These are phyloP conservation scores for Alosa alosa DNA, from an alignment of 2,113 vertebrate genomes.

Conservation along the genomic window DNA sequence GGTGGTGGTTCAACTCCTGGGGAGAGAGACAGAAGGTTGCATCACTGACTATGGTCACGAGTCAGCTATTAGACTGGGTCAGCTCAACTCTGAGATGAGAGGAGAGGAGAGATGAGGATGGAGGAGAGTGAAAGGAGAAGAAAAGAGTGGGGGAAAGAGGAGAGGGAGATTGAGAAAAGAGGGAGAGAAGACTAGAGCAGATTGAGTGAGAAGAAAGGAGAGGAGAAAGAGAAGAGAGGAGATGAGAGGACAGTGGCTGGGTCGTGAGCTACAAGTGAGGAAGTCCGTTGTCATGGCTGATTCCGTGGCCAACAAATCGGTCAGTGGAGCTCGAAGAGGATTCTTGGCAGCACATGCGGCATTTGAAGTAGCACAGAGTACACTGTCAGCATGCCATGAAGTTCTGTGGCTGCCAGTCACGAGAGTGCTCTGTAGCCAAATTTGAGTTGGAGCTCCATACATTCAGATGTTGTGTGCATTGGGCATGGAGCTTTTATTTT, in stretches of 20 bases:
- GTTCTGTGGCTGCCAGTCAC: neutral
- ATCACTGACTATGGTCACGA: neutral
- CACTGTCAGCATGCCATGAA: neutral
- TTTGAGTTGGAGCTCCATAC: neutral
- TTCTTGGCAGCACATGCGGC: neutral
- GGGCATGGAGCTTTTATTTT: neutral
- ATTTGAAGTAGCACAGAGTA: neutral
- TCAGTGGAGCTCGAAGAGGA: neutral
- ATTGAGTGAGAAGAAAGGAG: neutral
- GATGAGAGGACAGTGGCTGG: neutral
- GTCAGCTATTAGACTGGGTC: no score
- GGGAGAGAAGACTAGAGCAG: neutral
- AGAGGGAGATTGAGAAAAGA: neutral
- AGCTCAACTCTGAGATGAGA: neutral
- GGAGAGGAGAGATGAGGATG: neutral
- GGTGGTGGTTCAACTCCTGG: neutral
- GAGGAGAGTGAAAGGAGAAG: neutral
- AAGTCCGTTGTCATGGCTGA: neutral
- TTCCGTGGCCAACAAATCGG: neutral
- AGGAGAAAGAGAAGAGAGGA: neutral
- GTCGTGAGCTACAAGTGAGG: neutral
- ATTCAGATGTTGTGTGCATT: neutral
- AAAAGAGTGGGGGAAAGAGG: neutral
- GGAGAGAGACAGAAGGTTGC: neutral
- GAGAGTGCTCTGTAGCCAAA: neutral